Percentiles rank a stretch among this genome's conserved stretches.
Evolutionary conservation across 2,888 invertebrate genomes (phyloP).

Genomic region (Luperina nickerlii): DNA sequence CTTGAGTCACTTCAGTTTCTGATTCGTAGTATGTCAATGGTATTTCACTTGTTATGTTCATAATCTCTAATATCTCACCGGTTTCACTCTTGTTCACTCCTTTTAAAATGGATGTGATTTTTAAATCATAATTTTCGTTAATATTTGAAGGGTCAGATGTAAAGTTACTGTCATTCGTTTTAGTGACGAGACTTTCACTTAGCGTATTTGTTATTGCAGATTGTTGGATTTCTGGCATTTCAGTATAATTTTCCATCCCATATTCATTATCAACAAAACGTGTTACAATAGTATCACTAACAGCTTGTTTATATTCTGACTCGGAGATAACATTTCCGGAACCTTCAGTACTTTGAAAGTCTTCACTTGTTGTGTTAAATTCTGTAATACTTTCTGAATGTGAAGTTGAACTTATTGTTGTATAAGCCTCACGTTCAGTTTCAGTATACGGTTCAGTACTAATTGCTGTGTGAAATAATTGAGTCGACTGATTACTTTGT

Average conservation of each 20-base stretch:
- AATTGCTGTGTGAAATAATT: not conserved
- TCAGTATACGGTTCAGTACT: slow-evolving; percentile 5
- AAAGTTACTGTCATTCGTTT: not conserved
- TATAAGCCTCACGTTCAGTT: not conserved
- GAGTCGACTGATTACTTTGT: slow-evolving; percentile 1
- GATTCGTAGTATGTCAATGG: not conserved
- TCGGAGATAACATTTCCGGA: not conserved
- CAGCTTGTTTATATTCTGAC: not conserved
- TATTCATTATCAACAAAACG: not conserved
- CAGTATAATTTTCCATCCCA: not conserved
- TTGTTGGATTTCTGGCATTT: not conserved
- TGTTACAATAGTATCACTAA: not conserved
- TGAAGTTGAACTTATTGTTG: not conserved
- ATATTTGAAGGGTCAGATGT: not conserved
- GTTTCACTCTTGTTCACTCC: too few species aligned
- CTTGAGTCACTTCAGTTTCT: not conserved
- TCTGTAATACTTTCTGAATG: not conserved
- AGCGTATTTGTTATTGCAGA: not conserved
- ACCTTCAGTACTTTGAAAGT: not conserved
- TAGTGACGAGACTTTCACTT: not conserved
- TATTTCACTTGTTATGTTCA: not conserved
- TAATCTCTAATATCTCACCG: not conserved
- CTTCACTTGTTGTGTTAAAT: not conserved
- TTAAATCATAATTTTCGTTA: not conserved
- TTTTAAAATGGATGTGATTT: not conserved